Evolutionary conservation across 2,888 invertebrate species (phyloP), one percentile per base, ranked within the genome.

Genomic region (Eilema caniola): DNA sequence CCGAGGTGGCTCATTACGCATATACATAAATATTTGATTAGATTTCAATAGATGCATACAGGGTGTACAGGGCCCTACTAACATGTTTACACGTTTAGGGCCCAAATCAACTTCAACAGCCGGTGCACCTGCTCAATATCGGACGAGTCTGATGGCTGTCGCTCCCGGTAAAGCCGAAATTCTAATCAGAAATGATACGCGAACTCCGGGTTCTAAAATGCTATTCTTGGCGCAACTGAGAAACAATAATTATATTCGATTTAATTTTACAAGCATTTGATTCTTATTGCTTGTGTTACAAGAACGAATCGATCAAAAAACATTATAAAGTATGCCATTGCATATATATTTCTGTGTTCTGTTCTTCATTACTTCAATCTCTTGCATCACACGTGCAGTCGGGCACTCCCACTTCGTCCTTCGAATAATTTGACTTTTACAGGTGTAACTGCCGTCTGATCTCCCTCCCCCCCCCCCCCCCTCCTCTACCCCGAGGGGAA

Each of bases 1-100:
- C 62, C 59, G 72, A 71, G 71, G 62, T 61, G 68, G n/a, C n/a
- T n/a, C n/a, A n/a, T 66, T 57, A 66, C 59, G 61, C 41, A n/a
- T n/a, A n/a, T n/a, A n/a, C 8, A 60, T 70, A 14, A 28, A 56
- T 69, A 66, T 64, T 69, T n/a, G 31, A 59, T 70, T 65, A 65
- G 62, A 62, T 62, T 37, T 64, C 20, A 41, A 1, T 37, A 37
- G n/a, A n/a, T n/a, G n/a, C 14, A 37, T 12, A 37, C 12, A 1
- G 12, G 2, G 11, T 37, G 12, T 37, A 12, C 12, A 1, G 37
- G 2, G 12, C 37, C 37, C 37, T 37, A 37, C 33, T 33, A 8
- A 33, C 5, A 33, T 8, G 33, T 33, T 7, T 33, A 8, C 5
- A 33, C 33, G 33, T 33, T 7, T 33, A 8, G 28, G 28, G 28